phyloP scores from a whole-genome alignment of 2,113 vertebrate species.

The Nansenia antarctica region DNA sequence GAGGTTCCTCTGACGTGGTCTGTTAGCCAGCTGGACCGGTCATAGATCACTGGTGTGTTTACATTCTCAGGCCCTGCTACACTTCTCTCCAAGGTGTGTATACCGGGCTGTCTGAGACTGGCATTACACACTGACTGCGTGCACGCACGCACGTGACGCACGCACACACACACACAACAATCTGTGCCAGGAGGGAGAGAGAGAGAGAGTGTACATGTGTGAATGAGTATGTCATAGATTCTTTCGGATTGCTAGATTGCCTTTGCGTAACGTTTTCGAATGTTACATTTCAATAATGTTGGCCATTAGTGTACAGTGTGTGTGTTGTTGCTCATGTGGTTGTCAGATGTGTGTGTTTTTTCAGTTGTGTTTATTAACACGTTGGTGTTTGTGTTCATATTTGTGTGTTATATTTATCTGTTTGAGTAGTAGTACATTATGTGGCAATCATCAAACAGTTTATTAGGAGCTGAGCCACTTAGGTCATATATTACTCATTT shows the following conservation, averaged over 20 bases:
- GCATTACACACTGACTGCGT: not conserved
- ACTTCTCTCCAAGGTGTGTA: constrained; percentile 19
- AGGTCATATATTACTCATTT: too few relatives aligned
- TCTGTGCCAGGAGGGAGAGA: too few relatives aligned
- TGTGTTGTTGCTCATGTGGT: not conserved
- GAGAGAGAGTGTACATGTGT: not conserved
- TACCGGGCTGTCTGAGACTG: constrained; percentile 18
- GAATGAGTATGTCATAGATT: not conserved
- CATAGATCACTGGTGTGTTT: constrained; percentile 52
- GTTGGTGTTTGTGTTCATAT: not conserved
- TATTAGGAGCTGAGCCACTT: not conserved
- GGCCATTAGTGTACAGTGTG: not conserved
- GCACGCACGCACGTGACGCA: not conserved
- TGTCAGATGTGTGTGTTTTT: not conserved
- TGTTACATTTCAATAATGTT: not conserved
- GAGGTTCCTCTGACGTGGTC: constrained; percentile 12
- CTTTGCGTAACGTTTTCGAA: not conserved
- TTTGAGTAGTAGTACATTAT: not conserved
- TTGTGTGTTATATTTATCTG: not conserved
- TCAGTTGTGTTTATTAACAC: not conserved
- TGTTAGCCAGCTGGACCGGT: constrained; percentile 41
- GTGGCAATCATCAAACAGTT: not conserved
- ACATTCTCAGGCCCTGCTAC: constrained; percentile 23
- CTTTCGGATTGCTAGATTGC: not conserved
- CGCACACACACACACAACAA: not conserved